Evolutionary conservation across 1,140 invertebrate genomes (phyloP), one percentile per base, ranked within the genome.

Genomic region (Megalonaias nervosa): DNA sequence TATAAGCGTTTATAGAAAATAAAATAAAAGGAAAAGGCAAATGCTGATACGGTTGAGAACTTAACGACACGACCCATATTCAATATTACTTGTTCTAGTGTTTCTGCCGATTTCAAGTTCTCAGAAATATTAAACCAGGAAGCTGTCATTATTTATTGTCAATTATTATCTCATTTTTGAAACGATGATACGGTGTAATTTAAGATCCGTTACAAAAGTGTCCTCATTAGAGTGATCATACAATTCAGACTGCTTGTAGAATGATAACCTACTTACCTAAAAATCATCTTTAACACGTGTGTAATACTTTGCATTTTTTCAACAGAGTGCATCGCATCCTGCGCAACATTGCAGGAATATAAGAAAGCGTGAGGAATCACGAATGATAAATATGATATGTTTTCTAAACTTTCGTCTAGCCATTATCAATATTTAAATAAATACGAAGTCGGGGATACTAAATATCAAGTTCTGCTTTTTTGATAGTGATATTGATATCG

Each of bases 101-200:
- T 65, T 48, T 75, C 83, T 16, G 82, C 83, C 16, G 83, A 78
- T 31, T 60, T 67, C 0, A 88, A 59, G 65, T 80, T 82, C 17
- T 75, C 66, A 17, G 82, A 82, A 16, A 84, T 66, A 60, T 87
- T 82, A 61, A 87, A 81, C 6, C 88, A 57, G 0, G 87, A 88
- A 15, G 86, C 93, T 1, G 97, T 95, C 95, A 99, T 97, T 78
- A 93, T 92, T 38, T 94, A 93, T 95, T 93, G 81, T 96, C 95
- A 78, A 97, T 96, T 81, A 94, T 95, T 0, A 98, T 94, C 87
- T 98, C 97, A 66, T 97, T 91, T 11, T 94, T 94, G 85, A 95
- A 88, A 16, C 86, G 65, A 13, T 82, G 82, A 73, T 86, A 84
- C 17, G 75, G 69, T 17, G 87, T 75, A 2, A 93, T 89, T 95